Base-by-base conservation (phyloP, 1,140 invertebrate genomes). In the Tachypleus tridentatus region DNA sequence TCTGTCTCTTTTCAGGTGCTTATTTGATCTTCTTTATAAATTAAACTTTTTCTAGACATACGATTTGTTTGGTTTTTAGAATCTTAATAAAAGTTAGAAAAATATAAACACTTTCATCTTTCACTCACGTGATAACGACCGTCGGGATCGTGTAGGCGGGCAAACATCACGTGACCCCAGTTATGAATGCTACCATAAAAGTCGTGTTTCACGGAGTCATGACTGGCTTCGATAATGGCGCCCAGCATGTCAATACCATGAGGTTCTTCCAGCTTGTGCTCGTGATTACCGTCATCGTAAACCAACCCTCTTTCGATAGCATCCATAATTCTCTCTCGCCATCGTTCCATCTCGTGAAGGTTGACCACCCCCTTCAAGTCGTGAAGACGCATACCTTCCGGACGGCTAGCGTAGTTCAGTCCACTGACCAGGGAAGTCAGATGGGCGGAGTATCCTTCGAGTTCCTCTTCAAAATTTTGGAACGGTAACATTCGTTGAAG, bases 141-240 rank as follows among this genome's bases (percentile, higher is more conserved):
- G 72, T 87, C 84, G 0, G 87, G 87, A 76, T 89, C 87, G 69
- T 89, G 87, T 52, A 81, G 78, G 66, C 80, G 85, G 3, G 84
- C 82, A 66, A 89, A 81, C 54, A 84, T 80, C 6, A 74, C 72
- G 47, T 75, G 77, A 51, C 73, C 74, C 5, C 74, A 66, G 11
- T 72, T 68, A 63, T 79, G 76, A 4, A 81, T 49, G 11, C 74
- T 75, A 10, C 77, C 77, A 62, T 81, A 83, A 69, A 76, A 78
- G 47, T 72, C 71, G 4, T 66, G 64, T 67, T 82, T 77, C 4
- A 78, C 57, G n/a, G 77, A 79, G 61, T 80, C 80, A 10, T 74
- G 70, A 64, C 82, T 82, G 8, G 80, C 81, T 67, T 83, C 76
- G 3, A 85, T 75, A 47, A 82, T 69, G 60, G 82, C 78, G 48